These are phyloP conservation scores for Peromyscus nudipes DNA, from an alignment of 2,797 vertebrate genomes.

Conservation along the genomic window DNA sequence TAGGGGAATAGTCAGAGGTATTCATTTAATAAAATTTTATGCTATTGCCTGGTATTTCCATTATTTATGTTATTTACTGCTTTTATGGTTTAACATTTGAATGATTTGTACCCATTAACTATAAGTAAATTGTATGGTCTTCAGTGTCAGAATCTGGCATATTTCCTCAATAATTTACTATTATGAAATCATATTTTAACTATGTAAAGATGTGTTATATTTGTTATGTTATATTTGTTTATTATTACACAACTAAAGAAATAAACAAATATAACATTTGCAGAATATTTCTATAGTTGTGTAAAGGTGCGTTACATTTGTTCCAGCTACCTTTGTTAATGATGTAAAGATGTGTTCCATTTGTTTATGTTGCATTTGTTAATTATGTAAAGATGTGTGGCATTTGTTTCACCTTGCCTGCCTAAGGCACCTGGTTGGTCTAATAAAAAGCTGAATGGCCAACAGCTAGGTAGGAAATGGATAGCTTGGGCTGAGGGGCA, in stretches of 20 bases:
- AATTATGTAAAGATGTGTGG: not conserved
- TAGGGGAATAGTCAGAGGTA: not conserved
- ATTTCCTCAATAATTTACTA: not conserved
- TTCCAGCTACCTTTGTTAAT: too few relatives aligned
- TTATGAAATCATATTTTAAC: not conserved
- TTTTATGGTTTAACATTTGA: not conserved
- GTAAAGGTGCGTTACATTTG: too few relatives aligned
- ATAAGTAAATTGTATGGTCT: not conserved
- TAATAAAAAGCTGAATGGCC: not conserved
- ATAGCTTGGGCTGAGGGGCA: not conserved
- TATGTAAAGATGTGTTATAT: not conserved
- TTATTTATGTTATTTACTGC: slow-evolving; percentile 3
- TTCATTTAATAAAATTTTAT: slow-evolving; percentile 20
- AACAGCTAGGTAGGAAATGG: not conserved
- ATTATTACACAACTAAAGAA: too few relatives aligned
- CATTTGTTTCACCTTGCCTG: not conserved
- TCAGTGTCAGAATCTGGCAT: not conserved
- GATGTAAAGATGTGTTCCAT: not conserved
- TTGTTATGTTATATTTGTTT: too few relatives aligned
- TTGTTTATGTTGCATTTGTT: not conserved
- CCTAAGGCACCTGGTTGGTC: not conserved
- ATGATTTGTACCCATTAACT: not conserved
- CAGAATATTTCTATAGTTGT: too few relatives aligned
- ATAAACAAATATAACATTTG: too few relatives aligned
- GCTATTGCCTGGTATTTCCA: not conserved